These are phyloP conservation scores for Ips typographus DNA, from an alignment of 1,140 invertebrate species.

Conservation along the genomic window DNA sequence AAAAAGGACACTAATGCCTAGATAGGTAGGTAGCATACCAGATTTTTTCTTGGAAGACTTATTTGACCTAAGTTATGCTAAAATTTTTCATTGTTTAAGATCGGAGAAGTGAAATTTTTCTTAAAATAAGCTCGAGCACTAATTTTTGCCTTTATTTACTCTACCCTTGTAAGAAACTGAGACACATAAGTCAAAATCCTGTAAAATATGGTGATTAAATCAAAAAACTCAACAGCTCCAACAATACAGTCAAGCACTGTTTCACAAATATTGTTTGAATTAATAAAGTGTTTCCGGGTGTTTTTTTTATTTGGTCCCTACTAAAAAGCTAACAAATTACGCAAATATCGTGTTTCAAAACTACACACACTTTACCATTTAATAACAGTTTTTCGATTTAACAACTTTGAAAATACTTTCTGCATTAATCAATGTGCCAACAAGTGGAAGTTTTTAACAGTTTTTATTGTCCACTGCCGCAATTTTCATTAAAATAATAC, in stretches of 20 bases:
- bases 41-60: no score
- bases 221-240: no score
- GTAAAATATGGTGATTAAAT: no score
- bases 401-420: constrained; percentile 51
- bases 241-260: neutral
- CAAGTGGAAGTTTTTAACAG: constrained; percentile 45
- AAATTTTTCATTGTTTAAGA: no score
- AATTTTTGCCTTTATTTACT: no score
- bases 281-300: neutral
- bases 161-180: no score
- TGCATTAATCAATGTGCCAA: constrained; percentile 45
- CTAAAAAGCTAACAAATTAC: neutral
- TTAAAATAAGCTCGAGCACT: no score
- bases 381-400: constrained; percentile 47
- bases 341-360: constrained; percentile 14
- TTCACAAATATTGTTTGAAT: neutral
- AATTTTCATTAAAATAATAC: neutral
- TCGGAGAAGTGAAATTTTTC: no score
- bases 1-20: no score
- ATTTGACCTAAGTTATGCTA: no score
- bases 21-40: no score
- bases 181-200: no score
- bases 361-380: constrained; percentile 36
- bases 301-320: neutral
- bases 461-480: constrained; percentile 49